A percentile compares a stretch with the other conserved stretches of the same genome.
Conservation (phyloP, 2,113 vertebrate genomes). For the Porphyrio hochstetteri region DNA sequence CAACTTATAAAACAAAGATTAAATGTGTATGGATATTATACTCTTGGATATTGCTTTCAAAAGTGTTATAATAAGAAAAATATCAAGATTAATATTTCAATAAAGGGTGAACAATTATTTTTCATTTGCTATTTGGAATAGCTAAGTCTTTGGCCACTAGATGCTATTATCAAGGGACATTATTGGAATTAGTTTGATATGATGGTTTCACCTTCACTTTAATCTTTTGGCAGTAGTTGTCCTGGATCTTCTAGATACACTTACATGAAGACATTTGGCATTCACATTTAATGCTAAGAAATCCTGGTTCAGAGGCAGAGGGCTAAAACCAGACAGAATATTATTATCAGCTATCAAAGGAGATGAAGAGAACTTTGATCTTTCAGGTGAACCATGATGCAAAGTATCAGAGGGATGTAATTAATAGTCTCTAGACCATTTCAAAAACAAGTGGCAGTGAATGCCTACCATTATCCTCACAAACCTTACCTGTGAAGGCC, state of each 20-base stretch:
- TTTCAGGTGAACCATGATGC: not conserved
- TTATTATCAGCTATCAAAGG: not conserved
- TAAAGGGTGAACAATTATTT: slow-evolving; percentile 17
- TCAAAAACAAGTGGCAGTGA: not conserved
- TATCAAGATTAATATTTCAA: slow-evolving; percentile 57
- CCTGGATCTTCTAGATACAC: not conserved
- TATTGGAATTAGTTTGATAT: slow-evolving; percentile 28
- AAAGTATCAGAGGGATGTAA: not conserved
- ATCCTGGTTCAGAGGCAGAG: not conserved
- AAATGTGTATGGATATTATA: slow-evolving; percentile 44
- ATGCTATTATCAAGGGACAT: slow-evolving; percentile 15
- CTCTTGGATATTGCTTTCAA: slow-evolving; percentile 38
- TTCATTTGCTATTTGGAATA: slow-evolving; percentile 37
- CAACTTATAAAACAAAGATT: slow-evolving; percentile 69
- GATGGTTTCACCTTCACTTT: slow-evolving; percentile 30
- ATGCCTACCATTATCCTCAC: not conserved
- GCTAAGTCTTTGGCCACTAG: slow-evolving; percentile 3
- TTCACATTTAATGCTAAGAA: not conserved
- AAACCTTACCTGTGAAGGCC: not conserved
- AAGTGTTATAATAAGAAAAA: slow-evolving; percentile 17
- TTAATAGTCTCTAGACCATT: not conserved
- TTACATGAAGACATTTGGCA: not conserved
- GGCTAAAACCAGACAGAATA: not conserved
- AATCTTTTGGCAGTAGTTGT: not conserved
- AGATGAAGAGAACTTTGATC: slow-evolving; percentile 4